phyloP scores from a whole-genome alignment of 2,888 invertebrate species.

The Agonopterix alstromeriana region DNA sequence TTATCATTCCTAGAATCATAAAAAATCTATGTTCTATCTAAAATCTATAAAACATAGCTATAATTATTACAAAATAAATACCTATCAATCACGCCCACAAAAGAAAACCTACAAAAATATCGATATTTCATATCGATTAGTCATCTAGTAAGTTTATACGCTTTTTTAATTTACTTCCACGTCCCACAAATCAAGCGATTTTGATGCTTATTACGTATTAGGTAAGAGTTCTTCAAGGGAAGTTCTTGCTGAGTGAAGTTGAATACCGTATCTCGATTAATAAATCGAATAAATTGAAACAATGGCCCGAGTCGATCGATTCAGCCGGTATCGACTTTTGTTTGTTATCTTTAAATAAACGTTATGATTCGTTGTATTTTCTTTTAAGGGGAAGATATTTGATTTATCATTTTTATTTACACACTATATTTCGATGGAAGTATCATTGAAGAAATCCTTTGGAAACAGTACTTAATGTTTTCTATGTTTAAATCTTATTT shows the following conservation, averaged over 20 bases:
- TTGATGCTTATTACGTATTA: no score
- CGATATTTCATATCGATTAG: slow-evolving; percentile 7
- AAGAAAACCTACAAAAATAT: slow-evolving; percentile 1
- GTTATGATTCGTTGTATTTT: slow-evolving; percentile 18
- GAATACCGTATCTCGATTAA: slow-evolving; percentile 13
- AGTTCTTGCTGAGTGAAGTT: no score
- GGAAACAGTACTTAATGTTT: no score
- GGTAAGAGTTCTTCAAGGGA: no score
- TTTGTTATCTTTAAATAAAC: slow-evolving; percentile 20
- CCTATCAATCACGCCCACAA: not conserved
- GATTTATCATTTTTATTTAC: no score
- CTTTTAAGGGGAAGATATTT: slow-evolving; percentile 19
- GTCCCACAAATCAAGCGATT: no score
- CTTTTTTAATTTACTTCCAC: slow-evolving; percentile 13
- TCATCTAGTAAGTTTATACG: slow-evolving; percentile 14
- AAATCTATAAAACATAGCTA: no score
- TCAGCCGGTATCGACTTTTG: slow-evolving; percentile 18
- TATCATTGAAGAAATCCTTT: no score
- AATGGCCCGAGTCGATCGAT: slow-evolving; percentile 25
- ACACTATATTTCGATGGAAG: no score
- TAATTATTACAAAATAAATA: not conserved
- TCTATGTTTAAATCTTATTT: no score
- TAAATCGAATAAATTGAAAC: slow-evolving; percentile 34
- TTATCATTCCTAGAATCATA: no score
- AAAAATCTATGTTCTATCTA: no score